phyloP scores from a whole-genome alignment of 2,888 invertebrate species.

The Spodoptera exigua region DNA sequence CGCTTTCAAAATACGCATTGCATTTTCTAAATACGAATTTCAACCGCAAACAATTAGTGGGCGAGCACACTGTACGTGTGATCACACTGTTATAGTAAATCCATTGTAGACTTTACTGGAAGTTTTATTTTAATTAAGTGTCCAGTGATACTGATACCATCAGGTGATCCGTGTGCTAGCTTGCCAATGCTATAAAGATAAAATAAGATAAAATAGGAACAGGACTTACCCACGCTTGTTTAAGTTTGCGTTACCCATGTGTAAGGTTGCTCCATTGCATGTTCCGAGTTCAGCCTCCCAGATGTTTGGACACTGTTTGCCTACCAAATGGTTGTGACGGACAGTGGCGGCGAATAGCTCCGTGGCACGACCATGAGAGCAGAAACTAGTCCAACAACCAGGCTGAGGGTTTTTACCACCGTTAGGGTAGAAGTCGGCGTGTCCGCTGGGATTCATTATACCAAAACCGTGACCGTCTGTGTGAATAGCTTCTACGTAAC shows the following conservation, averaged over 20 bases:
- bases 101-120: no score
- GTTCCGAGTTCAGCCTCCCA: conserved; percentile 56
- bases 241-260: conserved; percentile 67
- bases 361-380: conserved; percentile 72
- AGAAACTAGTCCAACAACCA: conserved; percentile 70
- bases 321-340: conserved; percentile 67
- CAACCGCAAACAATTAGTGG: no score
- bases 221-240: conserved; percentile 66
- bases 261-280: conserved; percentile 56
- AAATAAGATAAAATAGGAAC: no score
- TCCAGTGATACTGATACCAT: no score
- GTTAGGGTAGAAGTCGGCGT: conserved; percentile 78
- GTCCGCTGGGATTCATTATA: conserved; percentile 63
- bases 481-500: conserved; percentile 77
- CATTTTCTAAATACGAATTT: no score
- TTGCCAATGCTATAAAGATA: no score
- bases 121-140: no score
- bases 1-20: no score
- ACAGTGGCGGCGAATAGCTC: conserved; percentile 73
- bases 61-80: no score
- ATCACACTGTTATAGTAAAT: no score
- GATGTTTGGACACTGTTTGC: conserved; percentile 64
- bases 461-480: conserved; percentile 74
- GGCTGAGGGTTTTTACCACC: conserved; percentile 75
- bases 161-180: no score